A percentile compares a stretch with the other conserved stretches of the same genome.
phyloP scores from a whole-genome alignment of 2,888 invertebrate species.

The Pharmacophagus antenor region DNA sequence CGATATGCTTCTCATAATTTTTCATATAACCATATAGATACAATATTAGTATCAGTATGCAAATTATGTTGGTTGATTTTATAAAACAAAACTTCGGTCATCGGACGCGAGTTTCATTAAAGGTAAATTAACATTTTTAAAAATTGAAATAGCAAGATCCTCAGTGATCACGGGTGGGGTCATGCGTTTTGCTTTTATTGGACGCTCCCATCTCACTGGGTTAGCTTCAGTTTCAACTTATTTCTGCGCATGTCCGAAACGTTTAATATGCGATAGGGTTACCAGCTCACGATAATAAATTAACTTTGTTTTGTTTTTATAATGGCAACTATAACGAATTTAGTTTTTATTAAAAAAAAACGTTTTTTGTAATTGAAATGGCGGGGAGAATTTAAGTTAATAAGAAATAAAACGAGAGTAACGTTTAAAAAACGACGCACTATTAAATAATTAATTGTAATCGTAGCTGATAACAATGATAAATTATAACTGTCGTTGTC shows the following conservation, averaged over 20 bases:
- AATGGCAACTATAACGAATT: not conserved
- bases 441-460: no score
- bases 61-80: conserved; percentile 13
- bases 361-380: no score
- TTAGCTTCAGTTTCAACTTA: conserved; percentile 41
- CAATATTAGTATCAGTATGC: conserved; percentile 5
- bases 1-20: no score
- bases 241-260: conserved; percentile 44
- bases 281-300: conserved; percentile 2
- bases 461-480: no score
- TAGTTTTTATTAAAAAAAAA: no score
- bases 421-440: no score
- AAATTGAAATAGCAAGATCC: conserved; percentile 21
- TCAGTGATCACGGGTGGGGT: conserved; percentile 41
- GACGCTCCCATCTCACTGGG: conserved; percentile 39
- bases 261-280: conserved; percentile 35
- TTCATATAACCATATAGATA: not conserved
- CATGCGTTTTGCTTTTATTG: conserved; percentile 40
- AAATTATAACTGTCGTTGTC: no score
- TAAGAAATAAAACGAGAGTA: no score
- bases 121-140: conserved; percentile 25
- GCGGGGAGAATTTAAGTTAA: no score
- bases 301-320: not conserved
- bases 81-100: not conserved
- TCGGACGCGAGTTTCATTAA: conserved; percentile 11